Base-by-base conservation (phyloP, 2,888 invertebrate species). In the Lymantria dispar region DNA sequence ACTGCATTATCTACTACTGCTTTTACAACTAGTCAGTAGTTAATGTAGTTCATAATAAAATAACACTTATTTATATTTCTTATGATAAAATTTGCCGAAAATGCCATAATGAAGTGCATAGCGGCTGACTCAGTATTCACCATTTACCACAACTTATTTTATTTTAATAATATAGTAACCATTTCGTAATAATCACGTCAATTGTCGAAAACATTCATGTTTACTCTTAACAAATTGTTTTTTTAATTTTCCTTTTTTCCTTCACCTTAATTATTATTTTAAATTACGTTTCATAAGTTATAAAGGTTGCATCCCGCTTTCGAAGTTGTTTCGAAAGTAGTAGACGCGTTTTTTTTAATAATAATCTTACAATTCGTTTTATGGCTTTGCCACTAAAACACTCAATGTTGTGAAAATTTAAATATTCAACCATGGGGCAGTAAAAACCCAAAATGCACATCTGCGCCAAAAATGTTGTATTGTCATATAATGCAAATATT, bases 401-500 rank as follows among this genome's bases (percentile, higher is more conserved):
- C 61, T 65, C 53, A 50, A 54, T 42, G 57, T 54, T 48, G 55
- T 50, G 63, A 59, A 52, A 52, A 38, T 52, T 47, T 60, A 64
- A 68, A 62, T 69, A 71, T 71, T 65, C 74, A 68, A 69, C 22
- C 74, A 78, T 71, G 69, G 82, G 85, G 78, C 73, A 80, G 76
- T 86, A 85, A 82, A 84, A 83, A 82, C 84, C 85, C 86, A 85
- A 83, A 80, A 81, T 70, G 70, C 69, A 66, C 64, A 14, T 14
- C 73, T 74, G 70, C 73, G 74, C 74, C 76, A 80, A 81, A 78
- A 78, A 70, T 64, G 36, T 48, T n/a, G 79, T 85, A 85, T 85
- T 83, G 82, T 85, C 82, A 76, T 80, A 79, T 74, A 81, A 82
- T 84, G 80, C 77, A 78, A 80, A 78, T 80, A 22, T 74, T 78